Evolutionary conservation across 2,113 vertebrate genomes (phyloP).

Genomic region (Phaethon lepturus): DNA sequence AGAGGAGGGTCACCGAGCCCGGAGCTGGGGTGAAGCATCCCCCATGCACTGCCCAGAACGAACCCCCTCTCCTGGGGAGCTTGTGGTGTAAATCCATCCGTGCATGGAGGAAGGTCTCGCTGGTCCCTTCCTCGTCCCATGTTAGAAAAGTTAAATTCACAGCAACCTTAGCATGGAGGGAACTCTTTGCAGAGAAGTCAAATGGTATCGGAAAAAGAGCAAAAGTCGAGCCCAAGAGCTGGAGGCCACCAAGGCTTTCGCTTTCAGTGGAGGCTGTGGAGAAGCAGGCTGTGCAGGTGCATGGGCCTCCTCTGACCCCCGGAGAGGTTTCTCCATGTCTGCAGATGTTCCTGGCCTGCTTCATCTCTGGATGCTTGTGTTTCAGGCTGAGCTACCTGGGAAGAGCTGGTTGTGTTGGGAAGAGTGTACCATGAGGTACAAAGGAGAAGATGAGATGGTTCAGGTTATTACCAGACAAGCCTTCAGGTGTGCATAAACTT

Average conservation of each 20-base stretch:
- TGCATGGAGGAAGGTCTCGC: not conserved
- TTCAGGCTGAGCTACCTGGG: not conserved
- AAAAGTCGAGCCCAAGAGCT: not conserved
- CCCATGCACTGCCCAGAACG: accelerated
- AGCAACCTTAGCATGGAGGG: not conserved
- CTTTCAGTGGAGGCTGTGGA: accelerated
- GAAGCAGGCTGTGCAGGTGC: accelerated
- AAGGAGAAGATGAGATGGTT: not conserved
- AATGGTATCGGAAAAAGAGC: not conserved
- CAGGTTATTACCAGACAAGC: not conserved
- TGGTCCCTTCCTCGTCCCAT: accelerated
- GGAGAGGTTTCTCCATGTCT: not conserved
- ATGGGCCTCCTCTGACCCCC: not conserved
- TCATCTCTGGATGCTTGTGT: not conserved
- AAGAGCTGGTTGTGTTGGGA: not conserved
- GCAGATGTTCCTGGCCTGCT: not conserved
- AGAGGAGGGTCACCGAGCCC: accelerated
- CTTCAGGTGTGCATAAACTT: not conserved
- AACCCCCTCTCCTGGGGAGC: not conserved
- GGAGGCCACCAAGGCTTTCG: not conserved
- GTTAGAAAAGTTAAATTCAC: not conserved
- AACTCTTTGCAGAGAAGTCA: not conserved
- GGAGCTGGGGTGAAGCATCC: not conserved
- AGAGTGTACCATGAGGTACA: not conserved
- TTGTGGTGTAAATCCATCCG: not conserved